Evolutionary conservation across 1,140 invertebrate genomes (phyloP).

Genomic region (Ruditapes philippinarum): DNA sequence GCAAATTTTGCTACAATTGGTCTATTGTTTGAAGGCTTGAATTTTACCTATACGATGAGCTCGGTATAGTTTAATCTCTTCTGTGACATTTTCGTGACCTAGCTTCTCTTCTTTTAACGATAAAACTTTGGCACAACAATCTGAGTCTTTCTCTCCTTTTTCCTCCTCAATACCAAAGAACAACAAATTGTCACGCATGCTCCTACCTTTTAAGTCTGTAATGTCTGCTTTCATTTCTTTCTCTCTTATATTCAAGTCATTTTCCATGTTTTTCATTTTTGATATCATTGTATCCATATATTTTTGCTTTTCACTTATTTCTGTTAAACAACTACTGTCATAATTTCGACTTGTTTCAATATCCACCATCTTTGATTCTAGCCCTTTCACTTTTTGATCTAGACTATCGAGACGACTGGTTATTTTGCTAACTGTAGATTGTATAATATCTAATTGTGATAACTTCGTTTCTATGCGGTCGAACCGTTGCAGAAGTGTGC

Average conservation of each 20-base stretch:
- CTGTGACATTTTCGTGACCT: neutral
- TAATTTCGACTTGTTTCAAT: neutral
- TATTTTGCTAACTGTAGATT: neutral
- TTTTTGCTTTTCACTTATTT: neutral
- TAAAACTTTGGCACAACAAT: neutral
- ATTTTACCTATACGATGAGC: neutral
- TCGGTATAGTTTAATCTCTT: neutral
- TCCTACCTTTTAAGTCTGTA: neutral
- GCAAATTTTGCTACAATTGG: slow-evolving; percentile 19
- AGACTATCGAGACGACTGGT: neutral
- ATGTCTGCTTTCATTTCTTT: neutral
- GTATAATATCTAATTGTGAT: neutral
- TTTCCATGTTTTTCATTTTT: neutral
- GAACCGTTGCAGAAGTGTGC: neutral
- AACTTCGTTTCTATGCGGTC: slow-evolving; percentile 1
- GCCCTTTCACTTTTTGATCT: neutral
- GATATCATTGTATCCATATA: neutral
- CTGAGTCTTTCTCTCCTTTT: neutral
- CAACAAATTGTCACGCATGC: slow-evolving; percentile 7
- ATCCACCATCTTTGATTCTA: neutral
- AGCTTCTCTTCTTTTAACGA: neutral
- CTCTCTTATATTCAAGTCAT: neutral
- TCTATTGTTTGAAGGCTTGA: neutral
- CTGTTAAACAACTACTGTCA: neutral
- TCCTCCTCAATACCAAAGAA: neutral